phyloP scores from a whole-genome alignment of 1,140 invertebrate species.

The Heliconius nattereri region DNA sequence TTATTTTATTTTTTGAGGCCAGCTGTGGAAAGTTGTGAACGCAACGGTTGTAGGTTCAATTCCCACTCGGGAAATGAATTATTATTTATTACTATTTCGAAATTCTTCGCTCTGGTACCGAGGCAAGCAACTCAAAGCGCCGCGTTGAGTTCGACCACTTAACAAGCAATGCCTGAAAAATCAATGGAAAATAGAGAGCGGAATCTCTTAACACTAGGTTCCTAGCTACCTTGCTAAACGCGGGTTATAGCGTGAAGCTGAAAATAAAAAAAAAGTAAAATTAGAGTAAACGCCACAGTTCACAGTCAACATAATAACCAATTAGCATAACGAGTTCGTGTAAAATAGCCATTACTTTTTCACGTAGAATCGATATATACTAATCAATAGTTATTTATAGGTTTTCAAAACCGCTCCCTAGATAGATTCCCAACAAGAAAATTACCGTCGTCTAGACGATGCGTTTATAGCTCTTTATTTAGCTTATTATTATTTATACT shows the following conservation, averaged over 20 bases:
- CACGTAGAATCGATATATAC: background rate
- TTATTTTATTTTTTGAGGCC: background rate
- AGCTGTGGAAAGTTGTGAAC: too few species aligned
- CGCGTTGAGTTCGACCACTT: too few species aligned
- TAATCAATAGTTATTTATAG: constrained; percentile 19
- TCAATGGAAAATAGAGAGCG: too few species aligned
- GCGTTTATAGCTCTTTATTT: constrained; percentile 16
- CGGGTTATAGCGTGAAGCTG: background rate
- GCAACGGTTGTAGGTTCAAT: too few species aligned
- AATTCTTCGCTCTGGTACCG: too few species aligned
- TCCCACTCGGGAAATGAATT: too few species aligned
- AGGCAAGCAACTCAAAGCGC: too few species aligned
- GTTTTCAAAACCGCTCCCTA: constrained; percentile 20
- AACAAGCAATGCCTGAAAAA: too few species aligned
- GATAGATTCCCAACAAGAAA: constrained; percentile 27
- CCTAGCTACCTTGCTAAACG: too few species aligned
- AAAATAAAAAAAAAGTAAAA: background rate
- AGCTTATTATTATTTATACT: constrained; percentile 14
- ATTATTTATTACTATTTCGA: too few species aligned
- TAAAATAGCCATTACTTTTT: background rate
- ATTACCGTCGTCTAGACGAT: constrained; percentile 27
- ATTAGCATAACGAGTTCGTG: background rate
- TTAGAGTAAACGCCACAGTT: background rate
- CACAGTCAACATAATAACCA: background rate
- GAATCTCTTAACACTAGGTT: too few species aligned